A percentile compares a stretch with the other conserved stretches of the same genome.
These are phyloP conservation scores for Aphrophora alni DNA, from an alignment of 2,888 invertebrate species.

Conservation along the genomic window DNA sequence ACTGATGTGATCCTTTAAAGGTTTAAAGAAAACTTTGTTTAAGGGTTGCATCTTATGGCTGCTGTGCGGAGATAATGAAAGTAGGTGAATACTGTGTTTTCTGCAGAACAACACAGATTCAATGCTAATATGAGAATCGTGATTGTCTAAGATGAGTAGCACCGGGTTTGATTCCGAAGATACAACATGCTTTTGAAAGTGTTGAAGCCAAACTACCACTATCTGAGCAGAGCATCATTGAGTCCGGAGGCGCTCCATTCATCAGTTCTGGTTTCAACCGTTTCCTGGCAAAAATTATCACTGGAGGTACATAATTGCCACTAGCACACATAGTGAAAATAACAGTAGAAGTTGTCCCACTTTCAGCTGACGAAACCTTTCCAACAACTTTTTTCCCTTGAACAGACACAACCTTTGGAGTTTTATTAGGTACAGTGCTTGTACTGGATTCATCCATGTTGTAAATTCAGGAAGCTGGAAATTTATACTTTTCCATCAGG, in stretches of 20 bases:
- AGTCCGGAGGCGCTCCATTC: slow-evolving; percentile 29
- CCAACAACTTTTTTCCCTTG: slow-evolving; percentile 33
- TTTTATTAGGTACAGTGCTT: slow-evolving; percentile 27
- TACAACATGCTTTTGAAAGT: slow-evolving; percentile 27
- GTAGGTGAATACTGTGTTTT: slow-evolving; percentile 23
- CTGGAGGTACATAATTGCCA: slow-evolving; percentile 27
- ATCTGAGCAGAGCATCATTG: slow-evolving; percentile 22
- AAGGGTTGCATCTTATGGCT: slow-evolving; percentile 27
- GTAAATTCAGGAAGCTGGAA: slow-evolving; percentile 22
- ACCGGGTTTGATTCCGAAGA: slow-evolving; percentile 18
- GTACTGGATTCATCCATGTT: slow-evolving; percentile 29
- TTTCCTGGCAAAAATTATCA: slow-evolving; percentile 29
- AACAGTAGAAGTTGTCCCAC: slow-evolving; percentile 9
- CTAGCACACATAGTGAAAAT: slow-evolving; percentile 28
- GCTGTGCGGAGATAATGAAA: slow-evolving; percentile 23
- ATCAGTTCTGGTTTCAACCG: slow-evolving; percentile 24
- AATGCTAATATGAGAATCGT: slow-evolving; percentile 12
- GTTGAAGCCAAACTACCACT: slow-evolving; percentile 25
- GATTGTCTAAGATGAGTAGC: slow-evolving; percentile 23
- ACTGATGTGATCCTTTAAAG: slow-evolving; percentile 18
- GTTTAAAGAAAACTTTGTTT: slow-evolving; percentile 24
- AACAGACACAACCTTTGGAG: slow-evolving; percentile 20
- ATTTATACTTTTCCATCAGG: slow-evolving; percentile 22
- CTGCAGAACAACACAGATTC: slow-evolving; percentile 2
- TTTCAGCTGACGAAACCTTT: slow-evolving; percentile 31